Evolutionary conservation across 2,888 invertebrate genomes (phyloP).

Genomic region (Ariolimax columbianus): DNA sequence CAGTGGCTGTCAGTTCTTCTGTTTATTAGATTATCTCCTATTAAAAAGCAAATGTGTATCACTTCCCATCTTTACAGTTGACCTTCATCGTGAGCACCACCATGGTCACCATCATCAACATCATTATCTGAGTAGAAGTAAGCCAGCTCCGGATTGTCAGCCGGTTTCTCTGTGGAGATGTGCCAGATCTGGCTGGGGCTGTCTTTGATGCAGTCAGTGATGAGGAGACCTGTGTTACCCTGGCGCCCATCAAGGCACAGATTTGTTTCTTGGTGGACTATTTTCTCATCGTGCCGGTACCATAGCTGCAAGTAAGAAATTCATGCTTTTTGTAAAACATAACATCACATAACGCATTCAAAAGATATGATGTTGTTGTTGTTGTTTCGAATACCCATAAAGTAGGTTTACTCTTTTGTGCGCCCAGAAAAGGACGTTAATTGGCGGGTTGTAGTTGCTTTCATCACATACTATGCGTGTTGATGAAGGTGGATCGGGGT

Average conservation of each 20-base stretch:
- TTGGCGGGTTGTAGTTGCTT: too few species aligned
- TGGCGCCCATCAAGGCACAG: constrained; percentile 76
- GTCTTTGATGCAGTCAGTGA: constrained; percentile 68
- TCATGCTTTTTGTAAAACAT: constrained; percentile 33
- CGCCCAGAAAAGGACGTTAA: too few species aligned
- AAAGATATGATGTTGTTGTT: too few species aligned
- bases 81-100: not conserved
- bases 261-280: constrained; percentile 68
- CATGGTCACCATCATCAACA: not conserved
- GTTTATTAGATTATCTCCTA: not conserved
- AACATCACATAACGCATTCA: too few species aligned
- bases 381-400: too few species aligned
- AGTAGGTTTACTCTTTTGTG: too few species aligned
- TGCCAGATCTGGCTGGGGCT: constrained; percentile 67
- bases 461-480: too few species aligned
- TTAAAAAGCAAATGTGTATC: not conserved
- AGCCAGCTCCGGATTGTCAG: not conserved
- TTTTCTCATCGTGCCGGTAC: constrained; percentile 60
- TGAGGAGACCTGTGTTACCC: constrained; percentile 70
- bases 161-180: constrained; percentile 34
- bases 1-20: not conserved
- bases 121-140: constrained; percentile 22
- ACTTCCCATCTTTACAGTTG: not conserved
- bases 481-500: too few species aligned
- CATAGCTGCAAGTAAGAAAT: constrained; percentile 59